Conservation (phyloP, 2,113 vertebrate species). For the Suncus etruscus region DNA sequence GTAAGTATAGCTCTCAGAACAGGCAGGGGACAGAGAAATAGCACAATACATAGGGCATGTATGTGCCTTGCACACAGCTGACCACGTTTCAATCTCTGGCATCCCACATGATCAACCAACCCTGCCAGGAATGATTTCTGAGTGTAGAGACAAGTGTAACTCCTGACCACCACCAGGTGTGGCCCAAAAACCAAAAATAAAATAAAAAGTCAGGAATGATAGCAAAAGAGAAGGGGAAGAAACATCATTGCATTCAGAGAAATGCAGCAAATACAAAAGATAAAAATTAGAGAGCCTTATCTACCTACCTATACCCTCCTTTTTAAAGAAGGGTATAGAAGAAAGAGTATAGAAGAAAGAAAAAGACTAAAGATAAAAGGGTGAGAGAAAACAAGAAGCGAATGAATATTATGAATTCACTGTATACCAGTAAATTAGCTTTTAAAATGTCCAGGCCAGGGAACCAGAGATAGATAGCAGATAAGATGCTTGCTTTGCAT, state of each 20-base stretch:
- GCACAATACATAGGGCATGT: too few species aligned
- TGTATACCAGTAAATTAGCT: neutral
- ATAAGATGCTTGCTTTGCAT: too few species aligned
- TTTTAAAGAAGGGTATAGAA: neutral
- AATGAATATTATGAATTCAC: neutral
- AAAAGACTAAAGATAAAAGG: neutral
- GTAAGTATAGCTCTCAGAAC: neutral
- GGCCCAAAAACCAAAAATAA: neutral
- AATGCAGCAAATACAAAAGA: neutral
- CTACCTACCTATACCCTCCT: neutral
- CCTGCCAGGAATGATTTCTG: too few species aligned
- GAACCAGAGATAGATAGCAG: too few species aligned
- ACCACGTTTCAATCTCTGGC: too few species aligned
- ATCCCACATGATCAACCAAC: too few species aligned
- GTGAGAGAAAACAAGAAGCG: neutral
- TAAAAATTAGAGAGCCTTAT: neutral
- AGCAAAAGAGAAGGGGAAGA: neutral
- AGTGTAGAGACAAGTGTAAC: too few species aligned
- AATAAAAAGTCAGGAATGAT: neutral
- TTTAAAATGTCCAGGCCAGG: neutral
- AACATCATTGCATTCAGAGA: neutral
- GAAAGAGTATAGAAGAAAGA: neutral
- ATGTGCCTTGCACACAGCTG: too few species aligned
- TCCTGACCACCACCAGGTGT: too few species aligned
- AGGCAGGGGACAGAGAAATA: too few species aligned